phyloP scores from a whole-genome alignment of 2,888 invertebrate species.

The Bombylius major region DNA sequence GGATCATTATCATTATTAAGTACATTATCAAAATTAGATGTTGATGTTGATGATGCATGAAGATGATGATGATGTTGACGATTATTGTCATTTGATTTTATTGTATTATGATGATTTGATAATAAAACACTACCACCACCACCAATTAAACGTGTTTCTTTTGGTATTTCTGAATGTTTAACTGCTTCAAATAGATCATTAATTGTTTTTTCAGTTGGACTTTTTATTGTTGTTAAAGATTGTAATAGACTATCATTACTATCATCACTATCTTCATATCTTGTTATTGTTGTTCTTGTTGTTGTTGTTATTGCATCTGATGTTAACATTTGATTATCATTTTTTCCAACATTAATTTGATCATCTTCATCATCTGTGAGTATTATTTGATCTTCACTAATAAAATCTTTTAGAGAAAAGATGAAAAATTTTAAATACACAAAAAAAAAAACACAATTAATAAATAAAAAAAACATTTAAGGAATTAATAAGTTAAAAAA shows the following conservation, averaged over 20 bases:
- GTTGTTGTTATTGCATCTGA: neutral
- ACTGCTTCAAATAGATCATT: neutral
- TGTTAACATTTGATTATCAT: neutral
- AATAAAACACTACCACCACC: no score
- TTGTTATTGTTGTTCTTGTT: neutral
- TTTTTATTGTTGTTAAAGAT: neutral
- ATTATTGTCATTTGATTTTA: neutral
- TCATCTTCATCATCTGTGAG: neutral
- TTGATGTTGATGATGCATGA: no score
- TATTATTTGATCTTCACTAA: no score
- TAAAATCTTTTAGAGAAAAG: no score
- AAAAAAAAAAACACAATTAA: no score
- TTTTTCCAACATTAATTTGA: neutral
- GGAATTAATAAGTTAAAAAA: no score
- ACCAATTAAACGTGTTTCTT: no score
- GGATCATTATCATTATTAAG: no score
- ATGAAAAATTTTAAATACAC: no score
- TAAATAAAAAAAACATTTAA: no score
- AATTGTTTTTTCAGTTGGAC: neutral
- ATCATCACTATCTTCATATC: neutral
- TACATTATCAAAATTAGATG: no score
- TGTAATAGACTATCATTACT: neutral
- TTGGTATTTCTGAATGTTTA: neutral
- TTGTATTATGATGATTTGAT: no score
- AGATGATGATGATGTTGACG: neutral